A percentile compares a stretch with the other conserved stretches of the same genome.
Conservation (phyloP, 1,140 invertebrate genomes). For the Lepidotrigona ventralis region DNA sequence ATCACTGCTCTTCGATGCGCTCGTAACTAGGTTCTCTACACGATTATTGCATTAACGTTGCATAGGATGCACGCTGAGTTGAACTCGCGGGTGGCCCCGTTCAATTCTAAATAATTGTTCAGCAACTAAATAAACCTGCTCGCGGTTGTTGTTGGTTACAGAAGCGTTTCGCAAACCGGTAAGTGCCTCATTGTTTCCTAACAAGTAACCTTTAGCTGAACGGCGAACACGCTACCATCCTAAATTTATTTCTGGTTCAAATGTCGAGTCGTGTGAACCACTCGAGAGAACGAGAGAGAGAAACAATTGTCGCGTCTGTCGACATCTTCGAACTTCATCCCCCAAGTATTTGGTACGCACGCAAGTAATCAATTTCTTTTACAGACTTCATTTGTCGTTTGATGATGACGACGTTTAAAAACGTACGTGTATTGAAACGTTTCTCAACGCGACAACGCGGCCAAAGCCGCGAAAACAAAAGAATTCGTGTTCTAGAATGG, state of each 20-base stretch:
- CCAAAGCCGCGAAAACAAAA: no score
- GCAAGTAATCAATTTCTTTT: no score
- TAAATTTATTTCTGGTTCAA: slow-evolving; percentile 21
- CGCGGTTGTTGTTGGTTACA: slow-evolving; percentile 37
- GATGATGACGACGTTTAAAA: no score
- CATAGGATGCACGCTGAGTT: slow-evolving; percentile 22
- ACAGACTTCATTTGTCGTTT: no score
- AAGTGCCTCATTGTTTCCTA: slow-evolving; percentile 53
- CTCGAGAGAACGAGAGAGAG: no score
- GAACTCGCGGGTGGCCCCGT: slow-evolving; percentile 50
- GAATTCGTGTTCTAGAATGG: no score
- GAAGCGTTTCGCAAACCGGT: slow-evolving; percentile 51
- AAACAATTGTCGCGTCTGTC: no score
- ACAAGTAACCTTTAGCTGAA: slow-evolving; percentile 47
- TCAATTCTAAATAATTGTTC: slow-evolving; percentile 51
- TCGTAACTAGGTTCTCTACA: slow-evolving; percentile 12
- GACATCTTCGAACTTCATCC: no score
- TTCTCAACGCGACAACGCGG: no score
- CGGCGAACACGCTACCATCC: slow-evolving; percentile 3
- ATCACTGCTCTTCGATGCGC: slow-evolving; percentile 17
- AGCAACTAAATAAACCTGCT: slow-evolving; percentile 49
- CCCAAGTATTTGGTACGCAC: no score
- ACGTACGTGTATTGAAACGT: no score
- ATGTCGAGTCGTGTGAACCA: background rate
- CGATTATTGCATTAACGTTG: slow-evolving; percentile 49